phyloP scores from a whole-genome alignment of 2,113 vertebrate genomes.

The Mystacornis crossleyi region DNA sequence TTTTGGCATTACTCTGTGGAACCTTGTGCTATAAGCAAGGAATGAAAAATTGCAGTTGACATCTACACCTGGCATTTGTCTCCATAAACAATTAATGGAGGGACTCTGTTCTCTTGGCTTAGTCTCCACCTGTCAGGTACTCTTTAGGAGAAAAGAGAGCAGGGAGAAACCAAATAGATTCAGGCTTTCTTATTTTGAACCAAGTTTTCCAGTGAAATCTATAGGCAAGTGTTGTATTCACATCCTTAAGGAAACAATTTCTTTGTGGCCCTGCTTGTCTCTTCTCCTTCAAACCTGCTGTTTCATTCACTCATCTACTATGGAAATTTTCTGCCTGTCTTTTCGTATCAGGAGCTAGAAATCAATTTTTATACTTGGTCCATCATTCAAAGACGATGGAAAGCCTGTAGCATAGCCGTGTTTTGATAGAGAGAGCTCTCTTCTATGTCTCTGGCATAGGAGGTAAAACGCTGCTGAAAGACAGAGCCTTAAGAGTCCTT shows the following conservation, averaged over 20 bases:
- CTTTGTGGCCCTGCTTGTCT: background rate
- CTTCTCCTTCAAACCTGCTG: background rate
- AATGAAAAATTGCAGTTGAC: constrained; percentile 37
- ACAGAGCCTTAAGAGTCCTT: background rate
- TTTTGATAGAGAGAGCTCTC: background rate
- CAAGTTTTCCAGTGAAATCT: background rate
- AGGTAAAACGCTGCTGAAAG: background rate
- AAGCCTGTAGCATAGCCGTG: background rate
- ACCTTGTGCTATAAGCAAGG: background rate
- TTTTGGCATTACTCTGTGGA: background rate
- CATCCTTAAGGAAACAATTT: background rate
- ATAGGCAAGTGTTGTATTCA: rapidly evolving
- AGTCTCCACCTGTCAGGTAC: constrained; percentile 1
- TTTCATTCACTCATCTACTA: background rate
- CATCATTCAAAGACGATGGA: background rate
- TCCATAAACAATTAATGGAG: background rate
- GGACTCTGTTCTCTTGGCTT: background rate
- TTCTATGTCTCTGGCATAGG: background rate
- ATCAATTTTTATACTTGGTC: background rate
- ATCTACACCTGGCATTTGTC: constrained; percentile 34
- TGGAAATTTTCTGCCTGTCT: background rate
- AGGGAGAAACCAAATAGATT: background rate
- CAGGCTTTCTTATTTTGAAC: background rate
- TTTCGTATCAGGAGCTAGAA: background rate
- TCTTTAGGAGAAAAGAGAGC: background rate